Percentiles rank a stretch among this genome's conserved stretches.
These are phyloP conservation scores for Galerucella nymphaeae DNA, from an alignment of 2,888 invertebrate genomes.

Conservation along the genomic window DNA sequence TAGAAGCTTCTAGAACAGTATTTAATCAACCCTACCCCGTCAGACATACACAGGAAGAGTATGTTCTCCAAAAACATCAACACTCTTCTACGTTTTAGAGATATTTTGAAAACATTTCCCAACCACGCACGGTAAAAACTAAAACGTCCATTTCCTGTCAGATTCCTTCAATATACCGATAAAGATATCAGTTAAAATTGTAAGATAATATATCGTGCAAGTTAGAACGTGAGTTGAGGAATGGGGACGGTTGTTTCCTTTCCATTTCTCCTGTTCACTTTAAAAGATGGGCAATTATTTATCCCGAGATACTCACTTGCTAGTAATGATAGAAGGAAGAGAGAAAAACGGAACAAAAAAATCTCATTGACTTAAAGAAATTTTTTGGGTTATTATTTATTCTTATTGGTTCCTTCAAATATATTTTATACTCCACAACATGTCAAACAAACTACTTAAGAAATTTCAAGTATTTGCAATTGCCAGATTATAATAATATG, in stretches of 20 bases:
- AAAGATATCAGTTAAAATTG: constrained; percentile 43
- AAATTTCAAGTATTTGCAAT: too few relatives aligned
- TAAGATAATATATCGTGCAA: constrained; percentile 31
- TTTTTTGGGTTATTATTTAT: too few relatives aligned
- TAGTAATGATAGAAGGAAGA: constrained; percentile 49
- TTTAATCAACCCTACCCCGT: too few relatives aligned
- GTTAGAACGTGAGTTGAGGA: constrained; percentile 49
- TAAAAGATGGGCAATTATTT: constrained; percentile 64
- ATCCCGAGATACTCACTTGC: constrained; percentile 57
- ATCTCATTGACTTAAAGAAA: constrained; percentile 22
- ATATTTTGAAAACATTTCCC: not conserved
- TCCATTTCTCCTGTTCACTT: constrained; percentile 62
- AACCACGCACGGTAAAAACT: not conserved
- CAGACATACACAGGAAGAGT: too few relatives aligned
- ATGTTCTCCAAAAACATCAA: too few relatives aligned
- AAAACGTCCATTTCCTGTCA: constrained; percentile 2
- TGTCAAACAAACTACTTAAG: too few relatives aligned
- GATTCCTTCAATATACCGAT: constrained; percentile 28
- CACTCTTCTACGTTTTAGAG: too few relatives aligned
- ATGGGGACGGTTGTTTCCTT: constrained; percentile 58
- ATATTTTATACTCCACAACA: too few relatives aligned
- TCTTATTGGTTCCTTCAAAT: too few relatives aligned
- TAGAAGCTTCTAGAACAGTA: too few relatives aligned
- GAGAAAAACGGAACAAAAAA: constrained; percentile 6
- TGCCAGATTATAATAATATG: too few relatives aligned